Evolutionary conservation across 2,113 vertebrate species (phyloP), one percentile per base, ranked within the genome.

Genomic region (Petrocephalus zakoni): DNA sequence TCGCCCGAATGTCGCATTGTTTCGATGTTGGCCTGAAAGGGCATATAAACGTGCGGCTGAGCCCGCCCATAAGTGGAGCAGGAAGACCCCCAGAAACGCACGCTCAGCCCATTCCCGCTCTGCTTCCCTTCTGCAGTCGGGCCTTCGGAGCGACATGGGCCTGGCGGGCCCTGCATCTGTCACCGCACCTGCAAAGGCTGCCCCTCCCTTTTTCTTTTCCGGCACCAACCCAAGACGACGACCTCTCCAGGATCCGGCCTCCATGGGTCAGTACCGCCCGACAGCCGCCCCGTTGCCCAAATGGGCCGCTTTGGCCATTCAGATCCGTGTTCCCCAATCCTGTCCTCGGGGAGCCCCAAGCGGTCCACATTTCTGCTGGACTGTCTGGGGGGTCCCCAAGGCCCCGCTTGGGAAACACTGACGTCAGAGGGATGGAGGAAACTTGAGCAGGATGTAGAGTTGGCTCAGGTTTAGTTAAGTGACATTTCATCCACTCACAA

Each of bases 221-320:
- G 93, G 94, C 87, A 93, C 97, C 89, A 98, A 98, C 91, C 96
- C 98, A 86, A 97, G 98, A 92, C 95, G 97, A 93, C 97, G 98
- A 82, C 92, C 97, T 13, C 95, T 97, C 89, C 97, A 96, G 93
- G 98, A 99, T 85, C 95, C 97, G 7, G 72, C 96, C 84, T 92
- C 97, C 78, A 91, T 97, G 51, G 98, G 98, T 99, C 72, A 96
- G 96, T 94, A 15, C 37, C 34, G n/a, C n/a, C 21, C 11, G 1
- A 29, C 68, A 29, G n/a, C 21, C 55, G 49, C 85, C 5, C 4
- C 37, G 37, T 15, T 42, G 72, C 25, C 25, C n/a, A n/a, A n/a
- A n/a, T n/a, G n/a, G n/a, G n/a, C n/a, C n/a, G 5, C 7, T n/a
- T 78, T 78, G 29, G n/a, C 13, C 13, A 17, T 82, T 82, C 13